Evolutionary conservation across 2,113 vertebrate genomes (phyloP).

Genomic region (Leptobrachium leishanense): DNA sequence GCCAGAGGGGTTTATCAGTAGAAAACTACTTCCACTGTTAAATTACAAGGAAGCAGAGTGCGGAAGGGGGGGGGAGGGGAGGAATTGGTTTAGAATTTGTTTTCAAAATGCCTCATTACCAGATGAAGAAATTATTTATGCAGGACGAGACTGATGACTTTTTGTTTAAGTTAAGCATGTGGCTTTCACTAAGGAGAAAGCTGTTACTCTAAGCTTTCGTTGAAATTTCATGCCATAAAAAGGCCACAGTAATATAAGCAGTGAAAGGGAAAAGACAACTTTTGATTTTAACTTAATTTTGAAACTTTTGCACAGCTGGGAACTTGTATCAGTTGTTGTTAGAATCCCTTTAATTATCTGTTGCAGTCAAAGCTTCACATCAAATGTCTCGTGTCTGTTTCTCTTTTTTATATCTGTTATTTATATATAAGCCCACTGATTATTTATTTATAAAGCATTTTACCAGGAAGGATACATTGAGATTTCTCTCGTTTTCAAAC

Average conservation of each 20-base stretch:
- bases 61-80: slow-evolving; percentile 5
- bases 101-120: slow-evolving; percentile 42
- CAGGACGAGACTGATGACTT: slow-evolving; percentile 26
- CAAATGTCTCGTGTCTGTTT: too few relatives aligned
- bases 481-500: too few relatives aligned
- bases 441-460: too few relatives aligned
- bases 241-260: slow-evolving; percentile 27
- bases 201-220: neutral
- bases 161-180: slow-evolving; percentile 28
- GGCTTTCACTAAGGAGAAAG: slow-evolving; percentile 37
- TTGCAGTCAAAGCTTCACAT: too few relatives aligned
- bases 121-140: slow-evolving; percentile 23
- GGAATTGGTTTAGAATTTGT: slow-evolving; percentile 36
- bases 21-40: slow-evolving; percentile 47
- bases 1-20: slow-evolving; percentile 36
- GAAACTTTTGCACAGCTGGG: slow-evolving; percentile 26
- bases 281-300: slow-evolving; percentile 13
- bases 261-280: slow-evolving; percentile 14
- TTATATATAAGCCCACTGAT: too few relatives aligned
- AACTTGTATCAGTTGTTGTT: neutral
- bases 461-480: too few relatives aligned
- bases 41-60: slow-evolving; percentile 48
- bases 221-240: slow-evolving; percentile 24
- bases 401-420: too few relatives aligned
- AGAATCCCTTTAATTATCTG: slow-evolving; percentile 6